Conservation (phyloP, 1,140 invertebrate genomes). For the Metaphire vulgaris region DNA sequence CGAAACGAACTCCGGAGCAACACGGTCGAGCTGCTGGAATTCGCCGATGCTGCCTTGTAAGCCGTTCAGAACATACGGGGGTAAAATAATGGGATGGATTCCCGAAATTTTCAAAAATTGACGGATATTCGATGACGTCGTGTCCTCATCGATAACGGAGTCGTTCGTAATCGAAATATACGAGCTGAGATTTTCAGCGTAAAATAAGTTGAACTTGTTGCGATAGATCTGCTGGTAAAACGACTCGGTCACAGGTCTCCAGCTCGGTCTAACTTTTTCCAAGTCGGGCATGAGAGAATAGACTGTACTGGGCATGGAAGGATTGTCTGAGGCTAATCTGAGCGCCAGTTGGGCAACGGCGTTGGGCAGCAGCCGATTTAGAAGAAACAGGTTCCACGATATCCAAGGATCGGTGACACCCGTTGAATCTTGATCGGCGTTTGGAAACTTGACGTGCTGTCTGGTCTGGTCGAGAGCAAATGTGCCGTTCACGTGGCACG, state of each 20-base stretch:
- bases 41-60: background rate
- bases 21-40: background rate
- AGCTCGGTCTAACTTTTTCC: background rate
- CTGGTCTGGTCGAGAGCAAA: background rate
- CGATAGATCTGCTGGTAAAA: background rate
- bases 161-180: background rate
- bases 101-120: background rate
- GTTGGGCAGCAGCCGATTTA: background rate
- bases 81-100: background rate
- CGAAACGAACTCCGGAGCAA: background rate
- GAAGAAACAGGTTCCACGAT: background rate
- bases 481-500: background rate
- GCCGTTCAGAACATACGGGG: background rate
- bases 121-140: background rate
- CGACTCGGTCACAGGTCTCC: background rate
- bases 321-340: background rate
- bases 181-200: background rate
- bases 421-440: background rate
- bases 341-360: background rate
- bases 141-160: background rate
- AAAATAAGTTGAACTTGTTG: background rate
- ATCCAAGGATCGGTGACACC: background rate
- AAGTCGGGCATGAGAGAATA: background rate
- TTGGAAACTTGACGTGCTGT: background rate
- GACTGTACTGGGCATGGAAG: background rate